Conservation (phyloP, 2,113 vertebrate genomes). For the Nesoenas mayeri region DNA sequence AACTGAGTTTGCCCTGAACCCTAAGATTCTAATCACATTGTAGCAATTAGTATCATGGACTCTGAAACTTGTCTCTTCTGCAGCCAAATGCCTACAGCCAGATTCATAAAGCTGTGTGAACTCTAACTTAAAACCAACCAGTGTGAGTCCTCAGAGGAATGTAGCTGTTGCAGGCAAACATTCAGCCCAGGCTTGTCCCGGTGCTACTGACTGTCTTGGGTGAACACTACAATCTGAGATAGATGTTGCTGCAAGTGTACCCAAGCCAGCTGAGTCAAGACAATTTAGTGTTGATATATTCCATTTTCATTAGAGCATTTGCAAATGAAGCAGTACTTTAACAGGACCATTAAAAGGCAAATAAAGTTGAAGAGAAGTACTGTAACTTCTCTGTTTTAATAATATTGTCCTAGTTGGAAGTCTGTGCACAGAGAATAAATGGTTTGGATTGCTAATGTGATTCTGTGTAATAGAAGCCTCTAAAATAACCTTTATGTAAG, state of each 20-base stretch:
- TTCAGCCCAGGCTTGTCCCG: background rate
- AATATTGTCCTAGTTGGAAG: background rate
- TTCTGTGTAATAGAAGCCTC: background rate
- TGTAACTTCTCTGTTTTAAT: conserved; percentile 38
- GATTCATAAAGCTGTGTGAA: background rate
- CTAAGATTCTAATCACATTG: background rate
- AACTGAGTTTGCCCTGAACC: background rate
- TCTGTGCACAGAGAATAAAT: conserved; percentile 2
- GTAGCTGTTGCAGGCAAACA: background rate
- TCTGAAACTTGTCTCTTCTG: background rate
- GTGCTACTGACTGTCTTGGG: background rate
- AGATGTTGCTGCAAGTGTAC: background rate
- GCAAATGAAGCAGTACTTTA: conserved; percentile 6
- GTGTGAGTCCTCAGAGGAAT: background rate
- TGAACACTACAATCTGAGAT: background rate
- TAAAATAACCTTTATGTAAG: conserved; percentile 48
- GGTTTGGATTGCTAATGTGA: conserved; percentile 30
- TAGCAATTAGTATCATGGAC: background rate
- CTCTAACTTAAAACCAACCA: background rate
- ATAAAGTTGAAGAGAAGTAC: conserved; percentile 9
- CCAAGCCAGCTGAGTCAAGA: background rate
- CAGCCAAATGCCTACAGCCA: background rate
- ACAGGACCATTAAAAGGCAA: background rate
- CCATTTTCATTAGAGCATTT: background rate
- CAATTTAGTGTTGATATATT: background rate